Base-by-base conservation (phyloP, 2,888 invertebrate species). In the Oligia strigilis region DNA sequence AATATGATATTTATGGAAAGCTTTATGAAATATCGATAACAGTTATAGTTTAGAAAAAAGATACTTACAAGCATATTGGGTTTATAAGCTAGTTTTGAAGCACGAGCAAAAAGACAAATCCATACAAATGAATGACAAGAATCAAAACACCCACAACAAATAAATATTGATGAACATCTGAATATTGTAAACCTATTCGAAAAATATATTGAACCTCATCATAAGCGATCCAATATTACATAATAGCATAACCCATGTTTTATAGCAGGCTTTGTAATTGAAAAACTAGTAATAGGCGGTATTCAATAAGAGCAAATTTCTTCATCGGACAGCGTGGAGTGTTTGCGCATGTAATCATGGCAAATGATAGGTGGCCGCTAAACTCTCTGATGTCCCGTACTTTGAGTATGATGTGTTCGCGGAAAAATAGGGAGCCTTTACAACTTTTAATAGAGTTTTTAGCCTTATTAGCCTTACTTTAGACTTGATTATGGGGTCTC, bases 261-360 rank as follows among this genome's bases (percentile, higher is more conserved):
- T 75, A 84, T 79, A 82, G 80, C 75, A 75, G 71, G 77, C 82
- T 80, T 87, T 88, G 90, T 92, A 92, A 92, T 92, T 92, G 91
- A 92, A 92, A 92, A 90, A 86, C 90, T 87, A 84, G 82, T 92
- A 90, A 91, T 90, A 90, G 81, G 88, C 82, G 85, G 88, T 87
- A 88, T 91, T 92, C 89, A 92, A 92, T 94, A 92, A 92, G 92
- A 93, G 93, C 89, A 93, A 95, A 96, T 96, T 95, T 95, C 95
- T 96, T 96, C 94, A 96, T 96, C 93, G 76, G 66, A 71, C 84
- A 93, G 90, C 93, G 92, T 93, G 91, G 86, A 92, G 92, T 92
- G 92, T 92, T 92, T 92, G 92, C 87, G 91, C 85, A 90, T 87
- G 93, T 94, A 95, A 96, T 96, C 93, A 93, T 90, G 72, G 93